Conservation (phyloP, 1,140 invertebrate species). For the Kradibia gibbosae region DNA sequence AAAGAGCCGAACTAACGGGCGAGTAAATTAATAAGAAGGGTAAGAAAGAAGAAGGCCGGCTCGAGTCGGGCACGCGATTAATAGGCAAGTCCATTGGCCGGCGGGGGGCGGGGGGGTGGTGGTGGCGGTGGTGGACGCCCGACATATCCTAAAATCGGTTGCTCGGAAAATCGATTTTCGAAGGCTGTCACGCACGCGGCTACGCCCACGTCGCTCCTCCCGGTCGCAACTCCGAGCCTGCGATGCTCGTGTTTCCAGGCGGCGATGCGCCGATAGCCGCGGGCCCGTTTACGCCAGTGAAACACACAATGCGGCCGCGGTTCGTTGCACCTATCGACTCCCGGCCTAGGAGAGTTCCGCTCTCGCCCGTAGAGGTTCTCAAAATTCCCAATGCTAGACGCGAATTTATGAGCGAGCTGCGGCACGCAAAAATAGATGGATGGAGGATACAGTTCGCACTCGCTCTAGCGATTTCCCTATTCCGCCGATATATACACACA, state of each 20-base stretch:
- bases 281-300: conserved; percentile 7
- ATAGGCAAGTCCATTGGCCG: too few relatives aligned
- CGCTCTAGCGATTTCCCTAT: background rate
- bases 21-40: too few relatives aligned
- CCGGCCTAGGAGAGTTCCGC: background rate
- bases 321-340: conserved; percentile 27
- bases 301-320: conserved; percentile 1
- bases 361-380: background rate
- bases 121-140: background rate
- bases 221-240: background rate
- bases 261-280: background rate
- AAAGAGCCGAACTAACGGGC: too few relatives aligned
- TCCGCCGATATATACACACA: background rate
- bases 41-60: too few relatives aligned
- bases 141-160: conserved; percentile 10
- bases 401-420: background rate
- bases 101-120: too few relatives aligned
- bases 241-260: background rate
- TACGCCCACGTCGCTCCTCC: background rate
- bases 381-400: conserved; percentile 7
- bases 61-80: too few relatives aligned
- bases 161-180: background rate
- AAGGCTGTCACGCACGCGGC: background rate
- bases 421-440: background rate
- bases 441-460: too few relatives aligned